Conservation (phyloP, 2,888 invertebrate genomes). For the Aromia moschata region DNA sequence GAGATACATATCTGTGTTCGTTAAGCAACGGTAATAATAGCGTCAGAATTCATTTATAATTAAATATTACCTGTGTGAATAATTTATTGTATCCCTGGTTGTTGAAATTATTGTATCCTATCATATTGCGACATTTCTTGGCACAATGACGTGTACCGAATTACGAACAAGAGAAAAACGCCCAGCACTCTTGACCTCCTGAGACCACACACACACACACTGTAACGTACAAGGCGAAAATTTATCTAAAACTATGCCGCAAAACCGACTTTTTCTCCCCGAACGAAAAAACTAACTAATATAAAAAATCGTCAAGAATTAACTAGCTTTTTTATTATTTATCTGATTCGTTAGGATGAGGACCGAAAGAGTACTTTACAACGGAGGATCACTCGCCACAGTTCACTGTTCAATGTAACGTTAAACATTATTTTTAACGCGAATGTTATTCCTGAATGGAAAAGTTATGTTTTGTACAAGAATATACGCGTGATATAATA, state of each 20-base stretch:
- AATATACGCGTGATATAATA: slow-evolving; percentile 51
- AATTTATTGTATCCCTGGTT: slow-evolving; percentile 83
- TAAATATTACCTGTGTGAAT: slow-evolving; percentile 76
- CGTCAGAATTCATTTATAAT: neutral
- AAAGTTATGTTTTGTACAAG: slow-evolving; percentile 51
- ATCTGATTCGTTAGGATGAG: too few relatives aligned
- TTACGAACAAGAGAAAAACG: slow-evolving; percentile 13
- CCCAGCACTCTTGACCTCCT: slow-evolving; percentile 14
- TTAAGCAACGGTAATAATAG: too few relatives aligned
- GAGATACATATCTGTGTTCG: neutral
- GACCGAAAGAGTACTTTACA: too few relatives aligned
- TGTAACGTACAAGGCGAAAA: slow-evolving; percentile 1
- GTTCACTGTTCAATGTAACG: slow-evolving; percentile 63
- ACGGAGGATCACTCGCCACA: slow-evolving; percentile 13
- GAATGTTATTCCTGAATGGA: slow-evolving; percentile 44
- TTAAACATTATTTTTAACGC: slow-evolving; percentile 24
- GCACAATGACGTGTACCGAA: slow-evolving; percentile 19
- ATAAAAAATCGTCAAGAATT: too few relatives aligned
- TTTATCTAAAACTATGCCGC: neutral
- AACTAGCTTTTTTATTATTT: too few relatives aligned
- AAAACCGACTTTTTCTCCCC: neutral
- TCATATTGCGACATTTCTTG: slow-evolving; percentile 74
- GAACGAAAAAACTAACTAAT: neutral
- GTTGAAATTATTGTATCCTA: slow-evolving; percentile 80
- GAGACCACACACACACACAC: slow-evolving; percentile 9